Evolutionary conservation across 2,113 vertebrate species (phyloP).

Genomic region (Chiloscyllium plagiosum): DNA sequence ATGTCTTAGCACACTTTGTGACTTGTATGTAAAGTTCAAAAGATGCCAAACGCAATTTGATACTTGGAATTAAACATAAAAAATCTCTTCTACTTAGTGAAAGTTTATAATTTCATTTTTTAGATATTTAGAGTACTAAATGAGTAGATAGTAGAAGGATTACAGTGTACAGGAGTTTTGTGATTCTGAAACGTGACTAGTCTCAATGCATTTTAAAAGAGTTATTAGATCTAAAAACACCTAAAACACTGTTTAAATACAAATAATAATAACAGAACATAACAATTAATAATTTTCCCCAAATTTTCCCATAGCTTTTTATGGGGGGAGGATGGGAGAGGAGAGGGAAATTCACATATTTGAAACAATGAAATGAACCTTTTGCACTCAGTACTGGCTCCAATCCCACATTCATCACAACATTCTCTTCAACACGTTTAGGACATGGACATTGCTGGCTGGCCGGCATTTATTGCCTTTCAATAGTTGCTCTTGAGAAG

Average conservation of each 20-base stretch:
- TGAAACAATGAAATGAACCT: background rate
- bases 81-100: background rate
- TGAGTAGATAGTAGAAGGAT: background rate
- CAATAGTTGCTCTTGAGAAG: too few species aligned
- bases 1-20: background rate
- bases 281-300: too few species aligned
- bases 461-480: too few species aligned
- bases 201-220: background rate
- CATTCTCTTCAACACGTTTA: too few species aligned
- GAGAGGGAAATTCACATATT: background rate
- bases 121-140: background rate
- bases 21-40: background rate
- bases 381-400: background rate
- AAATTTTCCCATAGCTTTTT: too few species aligned
- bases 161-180: background rate
- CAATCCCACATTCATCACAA: background rate
- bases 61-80: background rate
- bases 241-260: background rate
- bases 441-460: too few species aligned
- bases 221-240: background rate
- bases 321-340: background rate
- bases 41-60: background rate
- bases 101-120: background rate
- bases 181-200: background rate
- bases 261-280: background rate